phyloP scores from a whole-genome alignment of 1,140 invertebrate genomes.

The Brachionus paranguensis region DNA sequence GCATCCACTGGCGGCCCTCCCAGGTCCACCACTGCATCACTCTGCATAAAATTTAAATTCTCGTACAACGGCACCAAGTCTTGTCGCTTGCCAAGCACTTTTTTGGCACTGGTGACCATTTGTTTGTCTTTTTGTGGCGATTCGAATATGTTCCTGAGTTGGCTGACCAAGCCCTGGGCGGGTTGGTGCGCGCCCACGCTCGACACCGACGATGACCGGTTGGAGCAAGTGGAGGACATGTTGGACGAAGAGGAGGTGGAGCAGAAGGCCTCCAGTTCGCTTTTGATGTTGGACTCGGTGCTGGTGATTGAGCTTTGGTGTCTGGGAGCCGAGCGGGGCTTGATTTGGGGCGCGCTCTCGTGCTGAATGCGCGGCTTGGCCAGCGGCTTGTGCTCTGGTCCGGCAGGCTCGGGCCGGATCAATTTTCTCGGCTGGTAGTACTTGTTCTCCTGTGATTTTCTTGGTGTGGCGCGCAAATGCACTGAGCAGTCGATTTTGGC shows the following conservation, averaged over 20 bases:
- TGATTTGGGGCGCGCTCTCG: background rate
- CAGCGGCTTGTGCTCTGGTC: background rate
- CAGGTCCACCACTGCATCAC: background rate
- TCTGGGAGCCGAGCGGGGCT: background rate
- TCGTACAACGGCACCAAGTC: background rate
- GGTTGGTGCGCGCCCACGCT: background rate
- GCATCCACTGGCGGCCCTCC: background rate
- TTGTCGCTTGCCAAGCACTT: background rate
- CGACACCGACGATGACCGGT: background rate
- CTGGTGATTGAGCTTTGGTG: background rate
- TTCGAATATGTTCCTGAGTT: slow-evolving; percentile 34
- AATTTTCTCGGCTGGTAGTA: background rate
- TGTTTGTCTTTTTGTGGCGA: background rate
- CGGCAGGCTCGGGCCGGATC: background rate
- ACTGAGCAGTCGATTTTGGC: background rate
- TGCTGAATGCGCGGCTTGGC: background rate
- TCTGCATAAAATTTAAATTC: background rate
- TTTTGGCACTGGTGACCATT: background rate
- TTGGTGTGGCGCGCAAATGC: background rate
- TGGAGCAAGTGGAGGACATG: background rate
- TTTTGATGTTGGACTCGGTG: slow-evolving; percentile 3
- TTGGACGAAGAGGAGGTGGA: background rate
- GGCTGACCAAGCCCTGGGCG: background rate
- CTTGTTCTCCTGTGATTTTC: background rate
- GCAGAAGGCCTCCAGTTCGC: background rate